phyloP scores from a whole-genome alignment of 2,888 invertebrate genomes.

The Cryptophagus acutangulus region DNA sequence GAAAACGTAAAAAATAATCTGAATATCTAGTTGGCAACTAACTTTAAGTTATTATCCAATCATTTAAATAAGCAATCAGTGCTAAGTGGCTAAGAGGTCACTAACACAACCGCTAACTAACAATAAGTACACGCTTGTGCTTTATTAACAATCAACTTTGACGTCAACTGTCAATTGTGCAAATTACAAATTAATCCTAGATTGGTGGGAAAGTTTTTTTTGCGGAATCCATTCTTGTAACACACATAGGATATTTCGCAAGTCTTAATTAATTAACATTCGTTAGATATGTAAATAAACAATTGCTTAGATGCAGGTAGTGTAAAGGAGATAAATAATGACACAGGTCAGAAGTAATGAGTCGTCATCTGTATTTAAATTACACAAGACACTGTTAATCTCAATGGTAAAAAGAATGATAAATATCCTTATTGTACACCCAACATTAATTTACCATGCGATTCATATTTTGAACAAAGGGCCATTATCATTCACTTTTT shows the following conservation, averaged over 20 bases:
- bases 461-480: constrained; percentile 19
- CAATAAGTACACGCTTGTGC: constrained; percentile 28
- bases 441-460: constrained; percentile 17
- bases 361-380: constrained; percentile 17
- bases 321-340: constrained; percentile 8
- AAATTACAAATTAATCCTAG: constrained; percentile 30
- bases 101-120: constrained; percentile 30
- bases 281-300: too few species aligned
- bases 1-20: neutral
- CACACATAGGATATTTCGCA: too few species aligned
- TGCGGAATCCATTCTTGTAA: too few species aligned
- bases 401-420: constrained; percentile 19
- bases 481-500: constrained; percentile 17
- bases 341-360: constrained; percentile 18
- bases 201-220: constrained; percentile 12
- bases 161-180: constrained; percentile 35
- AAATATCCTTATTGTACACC: constrained; percentile 20
- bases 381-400: constrained; percentile 22
- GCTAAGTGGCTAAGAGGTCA: constrained; percentile 34
- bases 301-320: too few species aligned
- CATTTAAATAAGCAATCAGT: constrained; percentile 35
- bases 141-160: constrained; percentile 34
- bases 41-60: constrained; percentile 29
- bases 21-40: constrained; percentile 10
- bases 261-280: too few species aligned